These are phyloP conservation scores for Mastomys natalensis DNA, from an alignment of 2,113 vertebrate genomes.

Conservation along the genomic window DNA sequence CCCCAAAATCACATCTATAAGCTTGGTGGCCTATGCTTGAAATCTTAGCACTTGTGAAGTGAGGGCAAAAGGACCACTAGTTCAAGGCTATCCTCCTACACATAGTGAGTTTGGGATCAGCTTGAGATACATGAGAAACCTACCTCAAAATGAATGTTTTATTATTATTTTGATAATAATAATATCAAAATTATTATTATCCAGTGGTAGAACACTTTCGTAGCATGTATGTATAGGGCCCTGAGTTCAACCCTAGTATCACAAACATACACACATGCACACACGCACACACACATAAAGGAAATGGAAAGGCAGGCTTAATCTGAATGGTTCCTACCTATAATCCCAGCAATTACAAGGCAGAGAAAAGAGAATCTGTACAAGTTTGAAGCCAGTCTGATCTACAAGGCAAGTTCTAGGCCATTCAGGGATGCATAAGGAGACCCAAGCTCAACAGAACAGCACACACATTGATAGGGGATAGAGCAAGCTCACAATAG, in stretches of 20 bases:
- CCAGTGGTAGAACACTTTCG: background rate
- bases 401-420: background rate
- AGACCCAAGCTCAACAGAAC: background rate
- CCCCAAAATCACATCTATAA: no score
- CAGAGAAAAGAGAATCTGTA: background rate
- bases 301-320: background rate
- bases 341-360: background rate
- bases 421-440: background rate
- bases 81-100: background rate
- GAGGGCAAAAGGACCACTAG: background rate
- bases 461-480: background rate
- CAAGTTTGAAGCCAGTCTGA: background rate
- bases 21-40: background rate
- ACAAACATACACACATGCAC: background rate
- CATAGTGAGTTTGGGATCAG: background rate
- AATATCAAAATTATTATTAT: background rate
- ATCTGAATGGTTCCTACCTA: background rate
- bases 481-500: background rate
- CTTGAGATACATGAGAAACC: background rate
- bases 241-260: background rate
- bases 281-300: background rate
- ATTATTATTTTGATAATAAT: background rate
- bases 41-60: background rate
- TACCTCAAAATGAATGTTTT: background rate
- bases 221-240: background rate